Base-by-base conservation (phyloP, 2,113 vertebrate genomes). In the Erpornis zantholeuca region DNA sequence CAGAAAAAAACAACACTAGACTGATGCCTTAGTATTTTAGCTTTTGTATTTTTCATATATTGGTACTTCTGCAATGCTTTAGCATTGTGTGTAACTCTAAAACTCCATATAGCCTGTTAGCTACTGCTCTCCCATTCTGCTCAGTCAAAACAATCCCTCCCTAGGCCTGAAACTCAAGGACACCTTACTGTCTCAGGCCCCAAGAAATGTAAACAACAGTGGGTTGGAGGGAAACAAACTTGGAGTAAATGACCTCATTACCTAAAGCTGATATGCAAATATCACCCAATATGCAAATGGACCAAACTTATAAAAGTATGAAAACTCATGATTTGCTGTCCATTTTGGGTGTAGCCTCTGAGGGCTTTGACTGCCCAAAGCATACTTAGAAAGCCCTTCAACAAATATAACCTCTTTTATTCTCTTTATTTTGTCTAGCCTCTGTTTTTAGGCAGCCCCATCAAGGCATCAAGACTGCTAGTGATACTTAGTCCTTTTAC, bases 321-420 rank as follows among this genome's bases (percentile, higher is more conserved):
- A 17, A 60, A 36, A 60, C 10, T 8, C 5, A 1, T 36, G 35
- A 12, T 35, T 24, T 5, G 8, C 36, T 1, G 1, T 60, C 23
- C 24, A 60, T 27, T 59, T 36, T 59, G n/a, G 57, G 23, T 35
- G 20, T 25, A 59, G n/a, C 15, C 15, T 15, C n/a, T 36, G 57
- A 25, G 15, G 57, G n/a, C 7, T 59, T 36, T 59, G 56, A 25
- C 57, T 35, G n/a, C 15, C 15, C n/a, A 25, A 59, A 36, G n/a
- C 25, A 15, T 25, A 25, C 57, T n/a, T 25, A 25, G n/a, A 36
- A 59, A 25, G n/a, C 23, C 10, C 57, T 59, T 59, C 57, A 36
- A 25, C 25, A 36, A 59, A 36, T 59, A 59, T 11, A 35, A 59
- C n/a, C 6, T 6, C 15, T 59, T 59, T 25, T 25, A 59, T 36